Base-by-base conservation (phyloP, 2,888 invertebrate genomes). In the Polymixis lichenea region DNA sequence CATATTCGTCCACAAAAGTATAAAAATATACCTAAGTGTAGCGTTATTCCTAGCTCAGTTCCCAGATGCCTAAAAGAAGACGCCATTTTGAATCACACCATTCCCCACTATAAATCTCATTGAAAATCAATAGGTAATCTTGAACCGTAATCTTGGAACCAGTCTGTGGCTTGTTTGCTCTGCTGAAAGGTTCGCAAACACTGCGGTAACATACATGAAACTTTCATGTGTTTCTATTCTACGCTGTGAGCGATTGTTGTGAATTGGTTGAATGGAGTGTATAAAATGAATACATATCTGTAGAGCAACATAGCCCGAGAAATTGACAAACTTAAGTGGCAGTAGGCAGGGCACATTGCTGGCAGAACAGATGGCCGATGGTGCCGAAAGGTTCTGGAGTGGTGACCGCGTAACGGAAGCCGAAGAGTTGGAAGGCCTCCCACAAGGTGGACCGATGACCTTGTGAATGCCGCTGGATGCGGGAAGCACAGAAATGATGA, bases 131-230 rank as follows among this genome's bases (percentile, higher is more conserved):
- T 91, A 83, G 80, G 55, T 74, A 69, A 69, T 85, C 75, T 62
- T 67, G 85, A 71, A 79, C 74, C 78, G 77, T 79, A 85, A 89
- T 87, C 82, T 38, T 64, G 61, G 89, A 84, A 91, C 89, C 88
- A 89, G 87, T 87, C 86, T 78, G 76, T 83, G 80, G 88, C 83
- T 75, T 92, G 90, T 93, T 93, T 93, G 92, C 89, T 88, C 91
- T 89, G 87, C 89, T 93, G 91, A 93, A 93, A 93, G 93, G 92
- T 84, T 87, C 75, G 72, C 87, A 91, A 91, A 91, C 86, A 91
- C 55, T 80, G 38, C 61, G 67, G 69, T 83, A 38, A 69, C 38
- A 75, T 86, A 89, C 89, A 92, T 92, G 90, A 92, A 92, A 92
- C 77, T 91, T 92, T 92, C 90, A 93, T 92, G 87, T 78, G 79